These are phyloP conservation scores for Plebejus anna DNA, from an alignment of 2,888 invertebrate genomes.

Conservation along the genomic window DNA sequence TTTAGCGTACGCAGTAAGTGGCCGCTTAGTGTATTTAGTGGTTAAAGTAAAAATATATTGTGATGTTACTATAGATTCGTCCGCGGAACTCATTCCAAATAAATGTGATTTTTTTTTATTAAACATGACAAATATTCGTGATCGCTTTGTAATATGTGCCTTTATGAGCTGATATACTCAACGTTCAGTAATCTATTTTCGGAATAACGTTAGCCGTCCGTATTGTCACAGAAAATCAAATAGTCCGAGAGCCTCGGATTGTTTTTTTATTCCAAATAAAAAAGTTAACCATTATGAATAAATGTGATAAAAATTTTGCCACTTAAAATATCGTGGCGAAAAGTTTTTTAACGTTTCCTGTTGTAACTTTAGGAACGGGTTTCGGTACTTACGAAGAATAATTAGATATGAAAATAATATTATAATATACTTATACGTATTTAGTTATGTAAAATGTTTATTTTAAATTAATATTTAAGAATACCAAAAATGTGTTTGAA, in stretches of 20 bases:
- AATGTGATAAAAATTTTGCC: slow-evolving; percentile 11
- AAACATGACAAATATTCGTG: slow-evolving; percentile 25
- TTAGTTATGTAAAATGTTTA: neutral
- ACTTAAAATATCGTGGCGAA: neutral
- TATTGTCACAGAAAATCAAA: slow-evolving; percentile 17
- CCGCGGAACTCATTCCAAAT: slow-evolving; percentile 28
- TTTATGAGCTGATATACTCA: slow-evolving; percentile 5
- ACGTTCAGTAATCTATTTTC: neutral
- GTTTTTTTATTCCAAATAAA: neutral
- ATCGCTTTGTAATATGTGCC: slow-evolving; percentile 23
- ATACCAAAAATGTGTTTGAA: slow-evolving; percentile 25
- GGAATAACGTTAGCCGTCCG: neutral
- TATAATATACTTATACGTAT: neutral
- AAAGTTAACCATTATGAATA: neutral
- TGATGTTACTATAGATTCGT: slow-evolving; percentile 29
- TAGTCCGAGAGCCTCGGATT: neutral
- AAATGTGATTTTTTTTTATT: slow-evolving; percentile 12
- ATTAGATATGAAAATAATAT: neutral
- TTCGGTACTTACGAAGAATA: slow-evolving; percentile 21
- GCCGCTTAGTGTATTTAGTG: slow-evolving; percentile 23
- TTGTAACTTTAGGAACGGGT: slow-evolving; percentile 3
- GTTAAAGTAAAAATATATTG: slow-evolving; percentile 28
- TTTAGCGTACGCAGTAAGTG: slow-evolving; percentile 11
- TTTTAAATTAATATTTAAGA: slow-evolving; percentile 18
- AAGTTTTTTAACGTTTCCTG: neutral